phyloP scores from a whole-genome alignment of 2,888 invertebrate species.

The Linyphia triangularis region DNA sequence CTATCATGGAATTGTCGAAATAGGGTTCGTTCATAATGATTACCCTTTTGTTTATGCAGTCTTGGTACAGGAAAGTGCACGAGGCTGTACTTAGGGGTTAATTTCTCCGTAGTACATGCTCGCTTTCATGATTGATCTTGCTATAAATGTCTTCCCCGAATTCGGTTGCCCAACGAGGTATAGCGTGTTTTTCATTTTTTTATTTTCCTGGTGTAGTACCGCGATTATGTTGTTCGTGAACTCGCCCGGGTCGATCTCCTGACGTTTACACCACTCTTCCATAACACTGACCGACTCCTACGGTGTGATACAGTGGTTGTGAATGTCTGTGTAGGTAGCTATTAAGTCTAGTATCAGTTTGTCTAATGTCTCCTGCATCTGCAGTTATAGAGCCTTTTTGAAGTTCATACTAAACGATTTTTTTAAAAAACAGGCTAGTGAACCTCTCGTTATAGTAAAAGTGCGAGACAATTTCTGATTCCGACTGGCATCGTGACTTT shows the following conservation, averaged over 20 bases:
- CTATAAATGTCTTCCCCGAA: background rate
- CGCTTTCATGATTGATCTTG: background rate
- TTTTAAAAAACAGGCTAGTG: background rate
- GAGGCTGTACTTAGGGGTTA: background rate
- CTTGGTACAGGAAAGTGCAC: constrained; percentile 31
- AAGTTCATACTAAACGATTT: constrained; percentile 1
- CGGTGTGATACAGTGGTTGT: background rate
- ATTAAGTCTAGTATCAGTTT: background rate
- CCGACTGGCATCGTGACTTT: no score
- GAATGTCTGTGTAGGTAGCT: background rate
- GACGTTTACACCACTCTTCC: constrained; percentile 1
- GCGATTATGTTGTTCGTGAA: background rate
- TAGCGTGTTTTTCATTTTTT: background rate
- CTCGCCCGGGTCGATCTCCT: background rate
- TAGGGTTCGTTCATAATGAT: constrained; percentile 39
- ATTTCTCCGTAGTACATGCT: constrained; percentile 3
- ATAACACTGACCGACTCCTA: background rate
- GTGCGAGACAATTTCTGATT: no score
- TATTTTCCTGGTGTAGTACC: background rate
- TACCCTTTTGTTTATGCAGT: constrained; percentile 26
- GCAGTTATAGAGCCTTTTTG: constrained; percentile 6
- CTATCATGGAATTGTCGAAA: constrained; percentile 13
- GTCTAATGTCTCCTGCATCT: background rate
- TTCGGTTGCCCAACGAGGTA: background rate
- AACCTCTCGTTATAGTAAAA: no score